phyloP scores from a whole-genome alignment of 1,140 invertebrate genomes.

The Caligus rogercresseyi region DNA sequence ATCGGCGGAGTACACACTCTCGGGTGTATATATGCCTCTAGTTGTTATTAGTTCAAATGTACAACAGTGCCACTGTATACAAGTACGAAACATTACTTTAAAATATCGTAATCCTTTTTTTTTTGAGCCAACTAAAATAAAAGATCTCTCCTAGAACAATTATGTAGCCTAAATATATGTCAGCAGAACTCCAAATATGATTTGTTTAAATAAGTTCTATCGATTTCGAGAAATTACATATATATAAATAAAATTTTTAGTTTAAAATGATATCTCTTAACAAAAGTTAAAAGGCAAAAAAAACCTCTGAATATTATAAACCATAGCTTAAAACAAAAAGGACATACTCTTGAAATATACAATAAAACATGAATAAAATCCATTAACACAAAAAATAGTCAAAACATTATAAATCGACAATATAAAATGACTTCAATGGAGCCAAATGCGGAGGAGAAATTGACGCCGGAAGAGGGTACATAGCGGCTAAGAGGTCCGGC shows the following conservation, averaged over 20 bases:
- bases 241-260: no score
- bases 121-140: slow-evolving; percentile 75
- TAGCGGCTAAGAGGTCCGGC: slow-evolving; percentile 48
- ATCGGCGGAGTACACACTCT: no score
- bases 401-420: no score
- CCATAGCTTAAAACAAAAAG: slow-evolving; percentile 58
- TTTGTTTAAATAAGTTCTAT: slow-evolving; percentile 70
- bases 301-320: slow-evolving; percentile 53
- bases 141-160: slow-evolving; percentile 59
- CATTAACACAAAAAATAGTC: slow-evolving; percentile 49
- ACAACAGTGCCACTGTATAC: no score
- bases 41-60: no score
- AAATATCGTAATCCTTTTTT: no score
- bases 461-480: slow-evolving; percentile 46
- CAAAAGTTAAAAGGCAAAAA: no score
- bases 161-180: slow-evolving; percentile 71
- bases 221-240: no score
- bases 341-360: no score
- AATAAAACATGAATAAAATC: slow-evolving; percentile 54
- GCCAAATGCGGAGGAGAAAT: slow-evolving; percentile 48
- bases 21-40: no score
- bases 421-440: slow-evolving; percentile 42
- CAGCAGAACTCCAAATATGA: slow-evolving; percentile 53
- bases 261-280: no score
- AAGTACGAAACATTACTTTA: no score